Base-by-base conservation (phyloP, 2,888 invertebrate species). In the Nemotelus nigrinus region DNA sequence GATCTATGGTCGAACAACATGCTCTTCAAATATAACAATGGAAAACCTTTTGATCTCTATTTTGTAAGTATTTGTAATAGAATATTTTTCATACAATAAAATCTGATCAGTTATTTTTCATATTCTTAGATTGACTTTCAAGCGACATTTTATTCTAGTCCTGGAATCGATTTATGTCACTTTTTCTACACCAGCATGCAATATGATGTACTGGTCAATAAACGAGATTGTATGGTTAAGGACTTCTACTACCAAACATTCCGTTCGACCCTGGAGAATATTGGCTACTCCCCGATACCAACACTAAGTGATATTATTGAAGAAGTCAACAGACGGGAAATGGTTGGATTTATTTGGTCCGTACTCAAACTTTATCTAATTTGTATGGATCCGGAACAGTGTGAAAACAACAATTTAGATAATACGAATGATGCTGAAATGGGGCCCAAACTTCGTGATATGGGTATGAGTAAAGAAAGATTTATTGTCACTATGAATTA, bases 1-100 rank as follows among this genome's bases (percentile, higher is more conserved):
- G 89, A 89, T 82, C 82, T 89, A 3, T 89, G 89, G 89, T 84
- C 88, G 0, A 89, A 89, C 79, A 89, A 89, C 80, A 86, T 89
- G 81, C 85, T 89, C 81, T 89, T 89, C 79, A 87, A 87, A 81
- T 88, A 88, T 79, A 81, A 86, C 78, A 80, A 84, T 25, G 78
- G 83, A 43, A 84, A 83, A 41, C 83, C 88, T 4, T 81, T 83
- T 58, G 87, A 88, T 45, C 83, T 87, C 8, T 84, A 84, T 79
- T 87, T 88, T 79, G 88, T 88, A 82, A 84, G 87, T 85, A 65
- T 65, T 44, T 8, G 44, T 65, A 53, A 8, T 65, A 2, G 8
- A 43, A 43, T 43, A 1, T 8, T 63, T 63, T 43, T 58, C 25
- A 10, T 10, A 1, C 8, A 25, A 58, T 58, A 58, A 58, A 25